Percentiles rank a stretch among this genome's conserved stretches.
phyloP scores from a whole-genome alignment of 2,888 invertebrate genomes.

The Lasioglossum villosulum region DNA sequence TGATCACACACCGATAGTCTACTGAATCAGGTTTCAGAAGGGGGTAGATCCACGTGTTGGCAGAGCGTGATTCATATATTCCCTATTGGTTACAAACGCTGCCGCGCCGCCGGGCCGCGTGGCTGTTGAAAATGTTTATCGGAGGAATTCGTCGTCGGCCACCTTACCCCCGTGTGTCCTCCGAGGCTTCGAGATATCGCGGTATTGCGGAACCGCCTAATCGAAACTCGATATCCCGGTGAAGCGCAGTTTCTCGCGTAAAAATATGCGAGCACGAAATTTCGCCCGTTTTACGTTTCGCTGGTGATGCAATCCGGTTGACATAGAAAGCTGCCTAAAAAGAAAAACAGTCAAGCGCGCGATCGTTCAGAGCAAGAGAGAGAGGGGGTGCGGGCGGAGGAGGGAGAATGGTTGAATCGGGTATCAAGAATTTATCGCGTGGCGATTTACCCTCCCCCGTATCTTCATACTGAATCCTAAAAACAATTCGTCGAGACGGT shows the following conservation, averaged over 20 bases:
- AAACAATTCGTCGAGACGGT: slow-evolving; percentile 24
- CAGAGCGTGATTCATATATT: background rate
- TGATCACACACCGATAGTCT: background rate
- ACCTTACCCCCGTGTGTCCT: background rate
- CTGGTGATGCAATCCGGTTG: slow-evolving; percentile 37
- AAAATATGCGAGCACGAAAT: slow-evolving; percentile 46
- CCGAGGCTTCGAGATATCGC: background rate
- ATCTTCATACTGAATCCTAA: background rate
- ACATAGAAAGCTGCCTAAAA: slow-evolving; percentile 7
- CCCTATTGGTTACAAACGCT: background rate
- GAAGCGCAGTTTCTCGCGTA: slow-evolving; percentile 30
- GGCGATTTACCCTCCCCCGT: background rate
- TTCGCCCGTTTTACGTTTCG: slow-evolving; percentile 39
- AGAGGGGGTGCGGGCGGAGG: background rate
- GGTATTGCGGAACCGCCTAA: slow-evolving; percentile 3
- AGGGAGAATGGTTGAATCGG: background rate
- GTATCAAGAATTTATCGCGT: slow-evolving; percentile 13
- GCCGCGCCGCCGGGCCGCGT: background rate
- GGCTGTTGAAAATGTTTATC: slow-evolving; percentile 4
- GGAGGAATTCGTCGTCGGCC: slow-evolving; percentile 6
- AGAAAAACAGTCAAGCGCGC: background rate
- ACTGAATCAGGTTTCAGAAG: background rate
- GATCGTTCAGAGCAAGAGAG: background rate
- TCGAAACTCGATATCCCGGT: slow-evolving; percentile 43
- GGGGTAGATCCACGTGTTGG: background rate